Percentiles rank a stretch among this genome's conserved stretches.
These are phyloP conservation scores for Paragorgia papillata DNA, from an alignment of 92 coral and sea anemone genomes.

Conservation along the genomic window DNA sequence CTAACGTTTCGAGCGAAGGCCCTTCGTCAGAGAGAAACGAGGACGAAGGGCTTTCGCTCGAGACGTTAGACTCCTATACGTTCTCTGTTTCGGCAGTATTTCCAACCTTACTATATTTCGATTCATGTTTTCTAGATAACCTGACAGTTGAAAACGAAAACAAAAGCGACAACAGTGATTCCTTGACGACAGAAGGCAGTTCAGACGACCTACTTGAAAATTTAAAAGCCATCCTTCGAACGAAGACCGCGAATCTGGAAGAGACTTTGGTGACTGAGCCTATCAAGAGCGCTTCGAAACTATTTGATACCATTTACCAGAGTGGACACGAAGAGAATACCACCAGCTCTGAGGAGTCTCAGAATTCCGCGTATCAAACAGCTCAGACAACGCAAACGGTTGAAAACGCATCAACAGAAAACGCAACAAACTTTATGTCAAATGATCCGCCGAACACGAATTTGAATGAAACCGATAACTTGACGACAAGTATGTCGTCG, in stretches of 20 bases:
- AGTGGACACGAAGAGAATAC: neutral
- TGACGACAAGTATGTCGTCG: neutral
- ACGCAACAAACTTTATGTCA: neutral
- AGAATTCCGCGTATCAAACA: neutral
- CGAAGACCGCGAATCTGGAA: conserved; percentile 23
- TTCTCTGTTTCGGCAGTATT: too few relatives aligned
- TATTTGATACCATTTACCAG: conserved; percentile 32
- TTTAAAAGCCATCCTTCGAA: conserved; percentile 12
- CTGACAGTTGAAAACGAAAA: neutral
- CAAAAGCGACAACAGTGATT: neutral
- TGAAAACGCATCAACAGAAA: neutral
- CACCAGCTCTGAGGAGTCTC: neutral
- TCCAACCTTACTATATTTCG: too few relatives aligned
- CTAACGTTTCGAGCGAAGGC: too few relatives aligned
- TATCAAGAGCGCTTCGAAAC: conserved; percentile 7
- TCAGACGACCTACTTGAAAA: conserved; percentile 8
- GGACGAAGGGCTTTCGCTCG: too few relatives aligned
- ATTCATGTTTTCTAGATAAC: neutral
- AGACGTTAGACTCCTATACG: too few relatives aligned
- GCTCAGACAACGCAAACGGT: neutral
- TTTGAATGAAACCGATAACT: neutral
- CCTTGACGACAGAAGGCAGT: neutral
- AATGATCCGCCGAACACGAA: neutral
- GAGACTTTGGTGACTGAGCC: neutral
- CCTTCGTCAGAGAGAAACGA: too few relatives aligned